phyloP scores from a whole-genome alignment of 92 coral and sea anemone species.

The Paramuricea clavata region DNA sequence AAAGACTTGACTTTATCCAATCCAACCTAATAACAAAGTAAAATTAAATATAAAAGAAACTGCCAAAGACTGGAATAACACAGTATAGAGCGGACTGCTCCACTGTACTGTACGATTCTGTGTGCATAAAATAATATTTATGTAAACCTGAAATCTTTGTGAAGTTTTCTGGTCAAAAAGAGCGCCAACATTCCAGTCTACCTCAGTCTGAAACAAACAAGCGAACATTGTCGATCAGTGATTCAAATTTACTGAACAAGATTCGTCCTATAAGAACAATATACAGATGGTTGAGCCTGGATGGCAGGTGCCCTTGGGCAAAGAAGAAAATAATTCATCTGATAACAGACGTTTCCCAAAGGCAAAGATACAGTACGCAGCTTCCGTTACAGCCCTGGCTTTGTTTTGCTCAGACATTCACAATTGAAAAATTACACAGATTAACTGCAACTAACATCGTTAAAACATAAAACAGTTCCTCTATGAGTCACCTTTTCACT shows the following conservation, averaged over 20 bases:
- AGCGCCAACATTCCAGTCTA: slow-evolving; percentile 36
- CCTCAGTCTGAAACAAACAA: slow-evolving; percentile 14
- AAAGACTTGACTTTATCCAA: slow-evolving; percentile 29
- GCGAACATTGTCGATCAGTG: too few relatives aligned
- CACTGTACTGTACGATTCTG: not conserved
- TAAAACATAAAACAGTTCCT: not conserved
- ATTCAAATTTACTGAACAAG: not conserved
- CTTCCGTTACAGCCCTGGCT: too few relatives aligned
- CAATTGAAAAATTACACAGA: too few relatives aligned
- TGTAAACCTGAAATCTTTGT: slow-evolving; percentile 27
- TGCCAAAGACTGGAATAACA: not conserved
- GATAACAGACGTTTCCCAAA: too few relatives aligned
- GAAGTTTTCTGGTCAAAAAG: slow-evolving; percentile 44
- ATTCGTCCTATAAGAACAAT: too few relatives aligned
- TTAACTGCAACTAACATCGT: too few relatives aligned
- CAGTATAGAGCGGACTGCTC: not conserved
- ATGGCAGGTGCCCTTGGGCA: too few relatives aligned
- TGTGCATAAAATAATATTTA: not conserved
- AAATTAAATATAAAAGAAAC: not conserved
- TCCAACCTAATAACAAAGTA: slow-evolving; percentile 14
- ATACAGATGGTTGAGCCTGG: too few relatives aligned
- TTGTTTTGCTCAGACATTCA: too few relatives aligned
- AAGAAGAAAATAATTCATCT: too few relatives aligned
- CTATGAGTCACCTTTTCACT: slow-evolving; percentile 77
- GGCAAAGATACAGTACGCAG: too few relatives aligned